phyloP scores from a whole-genome alignment of 2,888 invertebrate genomes.

The Papilio demoleus region DNA sequence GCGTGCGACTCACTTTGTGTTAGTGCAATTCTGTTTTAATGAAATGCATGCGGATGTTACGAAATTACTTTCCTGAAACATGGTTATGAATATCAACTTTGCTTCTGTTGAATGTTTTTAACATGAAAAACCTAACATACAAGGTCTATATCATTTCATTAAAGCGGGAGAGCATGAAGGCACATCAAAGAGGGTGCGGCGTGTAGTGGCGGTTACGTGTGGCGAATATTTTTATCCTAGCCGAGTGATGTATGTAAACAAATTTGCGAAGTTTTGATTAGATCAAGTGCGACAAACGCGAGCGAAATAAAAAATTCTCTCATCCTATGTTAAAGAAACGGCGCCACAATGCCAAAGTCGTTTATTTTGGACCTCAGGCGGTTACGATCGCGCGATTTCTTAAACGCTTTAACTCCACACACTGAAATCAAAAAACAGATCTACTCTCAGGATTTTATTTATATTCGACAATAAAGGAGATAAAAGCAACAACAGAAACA shows the following conservation, averaged over 20 bases:
- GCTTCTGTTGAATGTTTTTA: slow-evolving; percentile 69
- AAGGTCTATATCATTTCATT: slow-evolving; percentile 70
- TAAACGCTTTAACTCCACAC: slow-evolving; percentile 35
- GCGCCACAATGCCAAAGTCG: slow-evolving; percentile 47
- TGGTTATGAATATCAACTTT: slow-evolving; percentile 64
- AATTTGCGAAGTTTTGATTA: slow-evolving; percentile 79
- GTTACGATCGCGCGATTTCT: slow-evolving; percentile 43
- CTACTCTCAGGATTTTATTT: slow-evolving; percentile 23
- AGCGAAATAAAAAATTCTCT: slow-evolving; percentile 61
- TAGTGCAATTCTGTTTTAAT: slow-evolving; percentile 32
- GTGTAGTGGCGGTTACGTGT: slow-evolving; percentile 73
- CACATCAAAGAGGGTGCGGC: slow-evolving; percentile 76
- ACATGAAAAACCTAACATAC: slow-evolving; percentile 69
- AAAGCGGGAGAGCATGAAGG: slow-evolving; percentile 61
- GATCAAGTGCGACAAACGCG: slow-evolving; percentile 69
- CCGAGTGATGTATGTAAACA: slow-evolving; percentile 74
- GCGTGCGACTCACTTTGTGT: slow-evolving; percentile 21
- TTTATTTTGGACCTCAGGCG: slow-evolving; percentile 47
- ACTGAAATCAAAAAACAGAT: slow-evolving; percentile 40
- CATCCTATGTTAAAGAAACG: slow-evolving; percentile 43
- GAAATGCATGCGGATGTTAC: slow-evolving; percentile 49
- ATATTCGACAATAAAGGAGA: slow-evolving; percentile 11
- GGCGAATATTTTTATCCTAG: slow-evolving; percentile 66
- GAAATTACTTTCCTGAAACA: slow-evolving; percentile 63
- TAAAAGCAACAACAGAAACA: neutral